Percentiles rank a stretch among this genome's conserved stretches.
These are phyloP conservation scores for Hydrotaea cyrtoneurina DNA, from an alignment of 2,888 invertebrate species.

Conservation along the genomic window DNA sequence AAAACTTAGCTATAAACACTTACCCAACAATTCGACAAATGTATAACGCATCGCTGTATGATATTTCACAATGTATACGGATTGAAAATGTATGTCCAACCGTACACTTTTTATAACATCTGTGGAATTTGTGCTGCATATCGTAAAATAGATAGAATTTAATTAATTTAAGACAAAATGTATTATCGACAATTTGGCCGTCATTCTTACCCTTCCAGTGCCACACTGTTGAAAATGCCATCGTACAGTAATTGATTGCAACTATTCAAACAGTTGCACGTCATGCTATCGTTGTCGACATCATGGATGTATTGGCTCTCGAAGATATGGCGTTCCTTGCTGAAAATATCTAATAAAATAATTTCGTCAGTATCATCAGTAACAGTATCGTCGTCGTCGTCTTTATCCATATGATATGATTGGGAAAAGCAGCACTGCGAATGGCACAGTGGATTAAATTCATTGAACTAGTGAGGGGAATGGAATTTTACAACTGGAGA, in stretches of 20 bases:
- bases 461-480: too few relatives aligned
- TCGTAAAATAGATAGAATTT: not conserved
- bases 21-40: constrained; percentile 80
- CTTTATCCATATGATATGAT: not conserved
- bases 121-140: not conserved
- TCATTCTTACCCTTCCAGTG: constrained; percentile 71
- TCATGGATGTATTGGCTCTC: constrained; percentile 73
- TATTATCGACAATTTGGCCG: not conserved
- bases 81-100: constrained; percentile 79
- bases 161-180: not conserved
- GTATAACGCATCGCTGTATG: constrained; percentile 79
- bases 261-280: constrained; percentile 77
- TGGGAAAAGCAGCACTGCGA: too few relatives aligned
- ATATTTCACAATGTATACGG: constrained; percentile 79
- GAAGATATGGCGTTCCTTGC: constrained; percentile 70
- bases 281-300: constrained; percentile 74
- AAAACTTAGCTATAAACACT: too few relatives aligned
- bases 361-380: not conserved
- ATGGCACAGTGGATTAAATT: too few relatives aligned
- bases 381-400: not conserved
- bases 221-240: constrained; percentile 68
- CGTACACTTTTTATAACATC: constrained; percentile 60
- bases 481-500: too few relatives aligned
- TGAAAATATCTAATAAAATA: constrained; percentile 69
- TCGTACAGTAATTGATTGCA: constrained; percentile 75